These are phyloP conservation scores for Gyps fulvus DNA, from an alignment of 2,113 vertebrate species.

Conservation along the genomic window DNA sequence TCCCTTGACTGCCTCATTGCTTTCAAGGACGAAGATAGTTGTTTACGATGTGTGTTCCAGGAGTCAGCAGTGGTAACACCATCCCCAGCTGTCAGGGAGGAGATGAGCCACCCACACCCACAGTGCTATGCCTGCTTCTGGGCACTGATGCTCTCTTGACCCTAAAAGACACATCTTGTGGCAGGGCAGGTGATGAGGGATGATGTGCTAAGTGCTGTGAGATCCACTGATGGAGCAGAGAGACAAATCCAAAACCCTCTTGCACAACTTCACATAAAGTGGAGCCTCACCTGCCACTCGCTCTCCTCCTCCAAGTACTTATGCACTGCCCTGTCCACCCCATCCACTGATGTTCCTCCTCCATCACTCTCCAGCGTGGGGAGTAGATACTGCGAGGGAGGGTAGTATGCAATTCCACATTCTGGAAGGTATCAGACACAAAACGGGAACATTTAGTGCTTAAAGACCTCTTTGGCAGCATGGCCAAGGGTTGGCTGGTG, in stretches of 20 bases:
- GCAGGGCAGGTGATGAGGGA: neutral
- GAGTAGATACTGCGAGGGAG: constrained; percentile 85
- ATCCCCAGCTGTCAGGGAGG: neutral
- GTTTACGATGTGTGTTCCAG: neutral
- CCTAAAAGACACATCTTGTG: neutral
- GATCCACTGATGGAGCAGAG: neutral
- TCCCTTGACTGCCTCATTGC: neutral
- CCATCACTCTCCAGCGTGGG: constrained; percentile 79
- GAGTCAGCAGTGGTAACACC: neutral
- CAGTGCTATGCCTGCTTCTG: neutral
- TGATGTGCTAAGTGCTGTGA: neutral
- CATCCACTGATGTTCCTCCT: constrained; percentile 62
- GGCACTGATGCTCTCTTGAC: neutral
- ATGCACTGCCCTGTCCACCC: constrained; percentile 58
- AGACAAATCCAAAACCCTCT: neutral
- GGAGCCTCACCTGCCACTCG: constrained; percentile 81
- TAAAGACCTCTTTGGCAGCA: neutral
- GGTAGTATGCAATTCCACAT: constrained; percentile 84
- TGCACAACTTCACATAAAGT: accelerated
- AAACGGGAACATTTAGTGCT: neutral
- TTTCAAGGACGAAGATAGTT: neutral
- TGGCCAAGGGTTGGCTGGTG: neutral
- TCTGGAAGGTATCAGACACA: constrained; percentile 71
- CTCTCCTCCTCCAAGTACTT: constrained; percentile 66
- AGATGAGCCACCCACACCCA: neutral